These are phyloP conservation scores for Ochlodes sylvanus DNA, from an alignment of 2,888 invertebrate species.

Conservation along the genomic window DNA sequence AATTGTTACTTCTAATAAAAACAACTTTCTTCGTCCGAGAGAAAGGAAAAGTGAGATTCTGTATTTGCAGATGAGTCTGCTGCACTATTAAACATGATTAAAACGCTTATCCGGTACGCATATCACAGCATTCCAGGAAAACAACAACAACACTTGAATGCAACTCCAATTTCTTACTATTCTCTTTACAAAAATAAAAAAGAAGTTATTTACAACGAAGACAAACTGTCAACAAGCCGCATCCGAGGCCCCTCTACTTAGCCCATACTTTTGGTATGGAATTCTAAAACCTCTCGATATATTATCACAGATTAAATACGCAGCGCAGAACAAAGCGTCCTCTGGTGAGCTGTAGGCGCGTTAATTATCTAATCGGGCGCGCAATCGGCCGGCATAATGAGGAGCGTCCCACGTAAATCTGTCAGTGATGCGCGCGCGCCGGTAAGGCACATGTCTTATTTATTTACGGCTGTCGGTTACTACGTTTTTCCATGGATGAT, in stretches of 20 bases:
- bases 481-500: not conserved
- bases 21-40: too few species aligned
- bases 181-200: not conserved
- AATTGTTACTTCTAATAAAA: too few species aligned
- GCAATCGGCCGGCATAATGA: slow-evolving; percentile 61
- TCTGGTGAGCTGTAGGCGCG: slow-evolving; percentile 41
- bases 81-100: too few species aligned
- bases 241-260: not conserved
- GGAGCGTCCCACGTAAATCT: slow-evolving; percentile 79
- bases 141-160: too few species aligned
- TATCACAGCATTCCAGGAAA: too few species aligned
- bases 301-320: slow-evolving; percentile 10
- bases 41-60: too few species aligned
- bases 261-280: not conserved
- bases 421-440: slow-evolving; percentile 63
- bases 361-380: slow-evolving; percentile 76
- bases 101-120: too few species aligned
- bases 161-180: too few species aligned
- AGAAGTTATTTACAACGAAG: not conserved
- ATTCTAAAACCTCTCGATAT: slow-evolving; percentile 9
- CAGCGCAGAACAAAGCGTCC: slow-evolving; percentile 24
- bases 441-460: slow-evolving; percentile 67
- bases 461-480: slow-evolving; percentile 11
- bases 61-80: too few species aligned
- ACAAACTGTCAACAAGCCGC: not conserved